Conservation (phyloP, 2,888 invertebrate genomes). For the Catocala nupta region DNA sequence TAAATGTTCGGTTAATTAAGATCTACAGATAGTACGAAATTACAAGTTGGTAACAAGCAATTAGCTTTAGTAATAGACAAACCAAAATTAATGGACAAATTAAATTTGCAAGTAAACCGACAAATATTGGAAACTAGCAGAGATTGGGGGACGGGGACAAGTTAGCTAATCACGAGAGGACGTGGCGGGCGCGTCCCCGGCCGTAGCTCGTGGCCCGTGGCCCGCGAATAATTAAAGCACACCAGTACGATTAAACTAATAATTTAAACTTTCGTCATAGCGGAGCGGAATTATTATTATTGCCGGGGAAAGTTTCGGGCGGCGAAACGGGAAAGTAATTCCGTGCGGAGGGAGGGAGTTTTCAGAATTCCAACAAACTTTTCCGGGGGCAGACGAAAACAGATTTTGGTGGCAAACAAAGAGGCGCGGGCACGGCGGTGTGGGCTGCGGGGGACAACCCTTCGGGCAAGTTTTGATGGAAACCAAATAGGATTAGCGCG, state of each 20-base stretch:
- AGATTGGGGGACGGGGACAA: slow-evolving; percentile 60
- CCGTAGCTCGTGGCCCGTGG: slow-evolving; percentile 25
- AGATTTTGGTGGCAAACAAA: slow-evolving; percentile 83
- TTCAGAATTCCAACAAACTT: slow-evolving; percentile 77
- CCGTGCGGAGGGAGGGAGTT: slow-evolving; percentile 66
- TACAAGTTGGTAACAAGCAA: slow-evolving; percentile 52
- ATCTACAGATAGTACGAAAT: slow-evolving; percentile 42
- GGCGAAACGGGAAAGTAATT: slow-evolving; percentile 84
- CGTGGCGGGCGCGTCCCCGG: slow-evolving; percentile 41
- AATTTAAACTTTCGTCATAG: slow-evolving; percentile 85
- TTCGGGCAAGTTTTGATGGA: slow-evolving; percentile 84
- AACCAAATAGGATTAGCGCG: slow-evolving; percentile 84
- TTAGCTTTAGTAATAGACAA: slow-evolving; percentile 57
- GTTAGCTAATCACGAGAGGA: slow-evolving; percentile 68
- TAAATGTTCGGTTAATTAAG: slow-evolving; percentile 36
- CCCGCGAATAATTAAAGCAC: slow-evolving; percentile 78
- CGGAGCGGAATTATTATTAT: slow-evolving; percentile 84
- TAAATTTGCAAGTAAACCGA: slow-evolving; percentile 62
- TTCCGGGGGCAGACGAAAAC: slow-evolving; percentile 80
- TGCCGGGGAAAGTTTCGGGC: slow-evolving; percentile 75
- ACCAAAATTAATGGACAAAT: slow-evolving; percentile 68
- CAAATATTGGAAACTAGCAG: slow-evolving; percentile 66
- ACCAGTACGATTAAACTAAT: slow-evolving; percentile 84
- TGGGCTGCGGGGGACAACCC: slow-evolving; percentile 62
- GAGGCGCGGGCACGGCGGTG: slow-evolving; percentile 53